Evolutionary conservation across 2,797 vertebrate genomes (phyloP).

Genomic region (Acanthornis magna): DNA sequence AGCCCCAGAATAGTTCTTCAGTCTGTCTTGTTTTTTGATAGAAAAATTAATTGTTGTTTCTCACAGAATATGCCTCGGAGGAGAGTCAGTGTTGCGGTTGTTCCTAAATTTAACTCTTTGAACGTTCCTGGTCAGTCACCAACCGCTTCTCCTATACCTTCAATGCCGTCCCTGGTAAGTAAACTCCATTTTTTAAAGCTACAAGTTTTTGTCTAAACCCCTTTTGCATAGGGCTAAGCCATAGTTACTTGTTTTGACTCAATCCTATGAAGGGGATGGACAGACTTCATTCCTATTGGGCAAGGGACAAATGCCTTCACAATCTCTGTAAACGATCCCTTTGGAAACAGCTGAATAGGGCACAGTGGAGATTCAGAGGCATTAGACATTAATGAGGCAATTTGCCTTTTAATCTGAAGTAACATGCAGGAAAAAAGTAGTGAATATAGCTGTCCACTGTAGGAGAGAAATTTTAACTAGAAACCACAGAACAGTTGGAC

Average conservation of each 20-base stretch:
- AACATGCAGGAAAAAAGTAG: background rate
- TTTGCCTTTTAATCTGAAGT: background rate
- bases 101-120: constrained; percentile 96
- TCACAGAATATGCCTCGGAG: constrained; percentile 91
- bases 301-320: background rate
- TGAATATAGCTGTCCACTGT: background rate
- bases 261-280: background rate
- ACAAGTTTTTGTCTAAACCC: background rate
- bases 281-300: background rate
- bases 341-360: background rate
- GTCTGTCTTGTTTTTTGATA: background rate
- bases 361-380: background rate
- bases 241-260: background rate
- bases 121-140: constrained; percentile 89
- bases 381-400: background rate
- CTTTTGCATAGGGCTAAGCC: background rate
- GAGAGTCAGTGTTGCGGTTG: constrained; percentile 96
- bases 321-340: background rate
- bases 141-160: constrained; percentile 70
- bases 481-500: background rate
- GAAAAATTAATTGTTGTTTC: background rate
- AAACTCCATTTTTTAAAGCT: background rate
- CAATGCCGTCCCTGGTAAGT: constrained; percentile 85
- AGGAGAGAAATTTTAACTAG: background rate
- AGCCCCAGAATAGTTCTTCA: background rate